These are phyloP conservation scores for Tenthredo amoena DNA, from an alignment of 2,888 invertebrate genomes.

Conservation along the genomic window DNA sequence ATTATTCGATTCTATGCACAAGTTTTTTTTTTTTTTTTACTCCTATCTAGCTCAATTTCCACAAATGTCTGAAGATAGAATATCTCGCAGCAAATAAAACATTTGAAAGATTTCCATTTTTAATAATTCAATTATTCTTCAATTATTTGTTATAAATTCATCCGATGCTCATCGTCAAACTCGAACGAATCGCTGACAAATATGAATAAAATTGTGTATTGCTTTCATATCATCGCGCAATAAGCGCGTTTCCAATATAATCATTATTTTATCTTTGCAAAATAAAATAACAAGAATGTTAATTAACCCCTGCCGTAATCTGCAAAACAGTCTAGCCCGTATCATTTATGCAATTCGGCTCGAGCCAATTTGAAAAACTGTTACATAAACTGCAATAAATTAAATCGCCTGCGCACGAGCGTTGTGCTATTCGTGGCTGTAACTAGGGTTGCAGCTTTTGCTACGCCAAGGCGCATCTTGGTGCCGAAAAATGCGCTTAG, in stretches of 20 bases:
- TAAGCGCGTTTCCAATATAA: neutral
- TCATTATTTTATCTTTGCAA: neutral
- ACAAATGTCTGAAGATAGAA: neutral
- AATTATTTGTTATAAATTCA: neutral
- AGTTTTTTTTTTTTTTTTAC: neutral
- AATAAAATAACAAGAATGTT: neutral
- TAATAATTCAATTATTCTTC: neutral
- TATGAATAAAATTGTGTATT: neutral
- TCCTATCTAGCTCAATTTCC: neutral
- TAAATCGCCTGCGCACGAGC: neutral
- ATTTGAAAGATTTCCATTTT: neutral
- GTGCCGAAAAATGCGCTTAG: neutral
- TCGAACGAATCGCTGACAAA: neutral
- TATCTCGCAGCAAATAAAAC: neutral
- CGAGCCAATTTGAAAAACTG: neutral
- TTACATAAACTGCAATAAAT: neutral
- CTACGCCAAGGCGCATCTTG: neutral
- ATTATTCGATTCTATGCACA: neutral
- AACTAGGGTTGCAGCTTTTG: slow-evolving; percentile 1
- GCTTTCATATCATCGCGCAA: neutral
- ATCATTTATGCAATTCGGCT: neutral
- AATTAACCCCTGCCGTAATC: neutral
- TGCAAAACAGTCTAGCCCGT: neutral
- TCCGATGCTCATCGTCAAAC: neutral
- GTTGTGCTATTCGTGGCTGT: neutral